Percentiles rank a stretch among this genome's conserved stretches.
Evolutionary conservation across 2,888 invertebrate genomes (phyloP).

Genomic region (Thysanoteuthis rhombus): DNA sequence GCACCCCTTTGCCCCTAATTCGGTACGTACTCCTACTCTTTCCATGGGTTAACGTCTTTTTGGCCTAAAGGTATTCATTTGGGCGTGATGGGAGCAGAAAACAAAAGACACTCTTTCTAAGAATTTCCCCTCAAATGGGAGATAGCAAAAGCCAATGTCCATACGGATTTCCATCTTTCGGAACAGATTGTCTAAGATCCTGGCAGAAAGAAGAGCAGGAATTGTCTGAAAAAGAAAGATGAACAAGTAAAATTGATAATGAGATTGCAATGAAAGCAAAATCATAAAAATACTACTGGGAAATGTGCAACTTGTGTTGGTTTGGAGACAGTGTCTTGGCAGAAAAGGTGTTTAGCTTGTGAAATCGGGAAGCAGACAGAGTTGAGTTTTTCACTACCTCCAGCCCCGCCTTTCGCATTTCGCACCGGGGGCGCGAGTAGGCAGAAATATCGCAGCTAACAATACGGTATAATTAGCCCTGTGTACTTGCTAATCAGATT

Average conservation of each 20-base stretch:
- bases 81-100: too few relatives aligned
- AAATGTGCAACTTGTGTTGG: neutral
- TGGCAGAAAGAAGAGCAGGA: neutral
- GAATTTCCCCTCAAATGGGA: too few relatives aligned
- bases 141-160: neutral
- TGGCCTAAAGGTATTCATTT: too few relatives aligned
- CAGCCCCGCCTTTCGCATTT: neutral
- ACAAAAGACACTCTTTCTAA: too few relatives aligned
- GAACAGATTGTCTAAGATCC: neutral
- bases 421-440: neutral
- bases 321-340: neutral
- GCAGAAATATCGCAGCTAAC: neutral
- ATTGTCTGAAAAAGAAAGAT: neutral
- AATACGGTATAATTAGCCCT: neutral
- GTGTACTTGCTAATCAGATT: neutral
- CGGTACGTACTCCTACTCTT: too few relatives aligned
- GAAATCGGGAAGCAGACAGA: neutral
- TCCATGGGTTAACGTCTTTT: too few relatives aligned
- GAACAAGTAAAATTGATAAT: neutral
- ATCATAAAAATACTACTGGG: neutral
- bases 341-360: neutral
- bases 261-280: neutral
- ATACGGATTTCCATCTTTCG: neutral
- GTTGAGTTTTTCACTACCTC: neutral
- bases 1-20: too few relatives aligned